A percentile compares a stretch with the other conserved stretches of the same genome.
These are phyloP conservation scores for Speoplatyrhinus poulsoni DNA, from an alignment of 2,113 vertebrate genomes.

Conservation along the genomic window DNA sequence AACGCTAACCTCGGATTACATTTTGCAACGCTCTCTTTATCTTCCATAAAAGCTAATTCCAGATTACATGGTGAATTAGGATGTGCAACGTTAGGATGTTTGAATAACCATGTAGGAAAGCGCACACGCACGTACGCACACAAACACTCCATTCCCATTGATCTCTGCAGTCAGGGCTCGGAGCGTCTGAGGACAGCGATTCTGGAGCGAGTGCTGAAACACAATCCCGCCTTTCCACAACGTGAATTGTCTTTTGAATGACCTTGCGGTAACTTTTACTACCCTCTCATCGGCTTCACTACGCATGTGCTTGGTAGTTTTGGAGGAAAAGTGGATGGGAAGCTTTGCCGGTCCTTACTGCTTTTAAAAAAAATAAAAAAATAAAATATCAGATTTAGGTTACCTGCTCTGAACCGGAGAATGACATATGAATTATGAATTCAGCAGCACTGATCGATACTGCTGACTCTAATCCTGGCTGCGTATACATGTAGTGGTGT, in stretches of 20 bases:
- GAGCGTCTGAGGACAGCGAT: conserved; percentile 75
- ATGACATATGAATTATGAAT: conserved; percentile 22
- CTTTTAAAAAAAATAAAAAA: conserved; percentile 2
- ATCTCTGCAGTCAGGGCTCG: conserved; percentile 52
- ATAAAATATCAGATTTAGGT: conserved; percentile 36
- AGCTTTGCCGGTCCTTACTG: conserved; percentile 39
- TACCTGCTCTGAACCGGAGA: conserved; percentile 25
- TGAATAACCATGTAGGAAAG: conserved; percentile 55
- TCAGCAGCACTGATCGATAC: conserved; percentile 8
- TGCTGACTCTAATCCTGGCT: conserved; percentile 21
- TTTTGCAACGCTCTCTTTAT: conserved; percentile 23
- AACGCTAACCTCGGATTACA: neutral
- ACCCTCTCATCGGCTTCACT: conserved; percentile 65
- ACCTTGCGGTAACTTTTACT: conserved; percentile 75
- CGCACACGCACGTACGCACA: neutral
- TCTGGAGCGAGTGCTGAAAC: conserved; percentile 71
- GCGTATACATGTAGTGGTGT: no score
- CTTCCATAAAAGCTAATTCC: conserved; percentile 34
- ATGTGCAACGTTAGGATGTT: conserved; percentile 37
- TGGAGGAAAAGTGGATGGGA: conserved; percentile 54
- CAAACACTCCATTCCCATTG: conserved; percentile 51
- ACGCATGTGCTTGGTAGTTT: conserved; percentile 67
- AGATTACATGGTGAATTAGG: conserved; percentile 19
- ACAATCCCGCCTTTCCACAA: conserved; percentile 72
- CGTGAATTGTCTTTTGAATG: conserved; percentile 78